Evolutionary conservation across 2,797 vertebrate species (phyloP).

Genomic region (Mormyrops boulengeri): DNA sequence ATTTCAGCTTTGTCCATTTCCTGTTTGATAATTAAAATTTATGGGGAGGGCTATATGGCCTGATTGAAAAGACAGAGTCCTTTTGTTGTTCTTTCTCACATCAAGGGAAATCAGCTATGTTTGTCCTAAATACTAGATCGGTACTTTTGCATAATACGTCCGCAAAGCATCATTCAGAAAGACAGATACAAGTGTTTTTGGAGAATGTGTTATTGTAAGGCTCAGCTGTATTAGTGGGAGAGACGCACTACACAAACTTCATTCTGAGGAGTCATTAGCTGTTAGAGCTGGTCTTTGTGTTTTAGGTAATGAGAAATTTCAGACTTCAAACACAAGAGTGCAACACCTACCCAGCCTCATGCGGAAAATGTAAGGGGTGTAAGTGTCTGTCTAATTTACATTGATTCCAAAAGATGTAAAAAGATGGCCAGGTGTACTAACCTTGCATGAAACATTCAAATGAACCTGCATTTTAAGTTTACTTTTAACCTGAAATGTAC

Average conservation of each 20-base stretch:
- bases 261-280: not conserved
- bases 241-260: not conserved
- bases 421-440: not conserved
- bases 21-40: not conserved
- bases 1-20: slow-evolving; percentile 3
- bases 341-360: not conserved
- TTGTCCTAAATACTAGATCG: not conserved
- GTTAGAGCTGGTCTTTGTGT: not conserved
- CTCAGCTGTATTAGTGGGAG: not conserved
- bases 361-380: not conserved
- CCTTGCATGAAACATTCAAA: not conserved
- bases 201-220: not conserved
- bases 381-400: not conserved
- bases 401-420: not conserved
- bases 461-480: no score
- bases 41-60: not conserved
- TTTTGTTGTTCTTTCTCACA: not conserved
- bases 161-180: not conserved
- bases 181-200: not conserved
- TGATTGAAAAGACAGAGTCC: not conserved
- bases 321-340: not conserved
- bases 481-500: not conserved
- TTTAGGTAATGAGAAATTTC: not conserved
- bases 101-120: not conserved
- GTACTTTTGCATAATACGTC: not conserved